A percentile compares a stretch with the other conserved stretches of the same genome.
Conservation (phyloP, 2,888 invertebrate genomes). For the Agrotis exclamationis region DNA sequence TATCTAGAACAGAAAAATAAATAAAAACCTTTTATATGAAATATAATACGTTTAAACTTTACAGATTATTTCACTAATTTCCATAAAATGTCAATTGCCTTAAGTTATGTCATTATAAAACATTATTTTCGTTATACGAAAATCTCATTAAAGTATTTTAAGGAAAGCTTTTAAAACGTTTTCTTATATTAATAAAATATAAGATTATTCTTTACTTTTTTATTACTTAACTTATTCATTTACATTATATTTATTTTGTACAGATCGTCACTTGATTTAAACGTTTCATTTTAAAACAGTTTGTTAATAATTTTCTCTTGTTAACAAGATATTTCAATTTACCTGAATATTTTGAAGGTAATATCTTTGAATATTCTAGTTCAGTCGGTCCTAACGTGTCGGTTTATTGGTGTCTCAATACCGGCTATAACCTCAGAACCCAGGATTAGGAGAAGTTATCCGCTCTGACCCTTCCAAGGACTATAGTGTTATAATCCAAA, state of each 20-base stretch:
- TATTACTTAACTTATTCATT: constrained; percentile 18
- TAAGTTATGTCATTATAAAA: constrained; percentile 5
- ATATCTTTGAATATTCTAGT: constrained; percentile 70
- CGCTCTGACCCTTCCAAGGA: constrained; percentile 77
- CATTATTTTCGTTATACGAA: constrained; percentile 1
- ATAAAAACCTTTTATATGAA: no score
- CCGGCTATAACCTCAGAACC: constrained; percentile 80
- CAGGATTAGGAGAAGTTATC: constrained; percentile 79
- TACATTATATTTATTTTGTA: constrained; percentile 1
- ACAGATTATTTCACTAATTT: background rate
- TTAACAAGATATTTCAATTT: constrained; percentile 7
- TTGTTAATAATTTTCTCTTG: constrained; percentile 4
- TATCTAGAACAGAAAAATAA: no score
- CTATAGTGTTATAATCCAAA: constrained; percentile 81
- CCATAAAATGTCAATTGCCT: background rate
- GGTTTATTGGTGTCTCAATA: constrained; percentile 83
- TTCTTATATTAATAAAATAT: background rate
- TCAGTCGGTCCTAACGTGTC: constrained; percentile 76
- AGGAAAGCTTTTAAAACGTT: constrained; percentile 11
- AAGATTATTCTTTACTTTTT: background rate
- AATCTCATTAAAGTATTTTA: background rate
- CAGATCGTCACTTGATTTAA: constrained; percentile 1
- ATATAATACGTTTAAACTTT: background rate
- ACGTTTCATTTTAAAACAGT: constrained; percentile 11
- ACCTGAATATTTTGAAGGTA: constrained; percentile 48